These are phyloP conservation scores for Solenopsis invicta DNA, from an alignment of 1,140 invertebrate species.

Conservation along the genomic window DNA sequence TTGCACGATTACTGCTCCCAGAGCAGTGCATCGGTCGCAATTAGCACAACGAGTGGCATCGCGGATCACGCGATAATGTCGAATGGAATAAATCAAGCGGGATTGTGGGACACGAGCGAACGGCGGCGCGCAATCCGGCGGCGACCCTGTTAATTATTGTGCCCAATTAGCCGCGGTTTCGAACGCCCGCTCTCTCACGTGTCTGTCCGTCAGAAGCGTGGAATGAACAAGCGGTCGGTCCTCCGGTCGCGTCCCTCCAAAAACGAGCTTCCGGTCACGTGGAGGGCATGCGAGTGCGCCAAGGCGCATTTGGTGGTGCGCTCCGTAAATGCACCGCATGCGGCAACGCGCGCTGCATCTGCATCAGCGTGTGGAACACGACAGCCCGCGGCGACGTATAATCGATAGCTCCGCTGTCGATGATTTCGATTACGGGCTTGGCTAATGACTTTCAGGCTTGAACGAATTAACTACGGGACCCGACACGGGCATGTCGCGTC, in stretches of 20 bases:
- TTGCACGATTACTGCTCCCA: background rate
- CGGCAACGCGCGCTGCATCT: conserved; percentile 48
- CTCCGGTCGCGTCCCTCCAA: conserved; percentile 5
- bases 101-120: conserved; percentile 54
- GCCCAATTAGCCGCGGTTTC: conserved; percentile 80
- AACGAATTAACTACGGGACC: conserved; percentile 49
- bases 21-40: conserved; percentile 22
- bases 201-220: conserved; percentile 56
- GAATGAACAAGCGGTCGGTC: conserved; percentile 44
- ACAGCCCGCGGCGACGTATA: conserved; percentile 78
- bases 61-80: conserved; percentile 48
- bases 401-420: conserved; percentile 80
- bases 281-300: conserved; percentile 47
- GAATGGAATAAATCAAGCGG: conserved; percentile 64
- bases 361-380: conserved; percentile 41
- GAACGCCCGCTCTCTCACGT: conserved; percentile 54
- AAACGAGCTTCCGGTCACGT: conserved; percentile 62
- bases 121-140: conserved; percentile 70
- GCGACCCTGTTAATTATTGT: conserved; percentile 82
- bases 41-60: conserved; percentile 33
- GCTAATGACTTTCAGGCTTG: conserved; percentile 57
- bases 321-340: conserved; percentile 50
- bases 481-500: conserved; percentile 35
- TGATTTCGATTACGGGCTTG: conserved; percentile 80
- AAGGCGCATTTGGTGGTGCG: conserved; percentile 74